Evolutionary conservation across 2,888 invertebrate species (phyloP).

Genomic region (Scaptomyza cyrtandrae): DNA sequence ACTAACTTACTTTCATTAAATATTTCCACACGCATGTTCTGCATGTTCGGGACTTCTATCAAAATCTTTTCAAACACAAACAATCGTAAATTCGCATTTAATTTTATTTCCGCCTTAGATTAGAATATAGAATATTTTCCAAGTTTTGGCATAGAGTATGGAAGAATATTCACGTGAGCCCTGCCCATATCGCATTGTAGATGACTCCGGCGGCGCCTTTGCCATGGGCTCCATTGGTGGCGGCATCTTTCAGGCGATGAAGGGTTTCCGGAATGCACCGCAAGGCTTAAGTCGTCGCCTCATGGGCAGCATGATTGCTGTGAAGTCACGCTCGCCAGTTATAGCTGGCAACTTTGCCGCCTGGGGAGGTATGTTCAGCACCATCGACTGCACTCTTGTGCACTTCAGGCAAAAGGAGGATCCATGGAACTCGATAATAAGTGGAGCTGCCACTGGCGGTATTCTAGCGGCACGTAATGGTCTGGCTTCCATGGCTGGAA

Average conservation of each 20-base stretch:
- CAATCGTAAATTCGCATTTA: conserved; percentile 28
- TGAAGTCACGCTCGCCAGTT: conserved; percentile 58
- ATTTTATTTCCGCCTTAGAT: conserved; percentile 14
- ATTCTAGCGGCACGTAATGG: conserved; percentile 64
- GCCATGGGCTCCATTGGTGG: conserved; percentile 99
- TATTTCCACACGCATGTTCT: conserved; percentile 22
- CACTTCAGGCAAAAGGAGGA: conserved; percentile 65
- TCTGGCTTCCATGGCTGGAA: conserved; percentile 64
- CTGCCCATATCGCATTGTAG: conserved; percentile 99
- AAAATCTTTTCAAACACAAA: conserved; percentile 33
- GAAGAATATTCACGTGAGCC: conserved; percentile 98
- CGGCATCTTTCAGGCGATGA: conserved; percentile 97
- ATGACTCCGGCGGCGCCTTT: conserved; percentile 99
- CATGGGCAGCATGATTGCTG: conserved; percentile 54
- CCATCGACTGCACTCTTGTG: conserved; percentile 66
- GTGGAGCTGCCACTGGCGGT: conserved; percentile 69
- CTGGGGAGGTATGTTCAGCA: conserved; percentile 67
- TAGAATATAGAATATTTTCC: background rate
- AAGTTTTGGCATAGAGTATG: conserved; percentile 86
- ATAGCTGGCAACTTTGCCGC: conserved; percentile 69
- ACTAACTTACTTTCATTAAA: conserved; percentile 7
- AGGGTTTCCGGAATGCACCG: conserved; percentile 98
- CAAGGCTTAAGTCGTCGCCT: conserved; percentile 85
- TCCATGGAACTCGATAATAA: conserved; percentile 73
- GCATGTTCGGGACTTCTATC: conserved; percentile 21